phyloP scores from a whole-genome alignment of 1,140 invertebrate species.

The Pararge aegeria region DNA sequence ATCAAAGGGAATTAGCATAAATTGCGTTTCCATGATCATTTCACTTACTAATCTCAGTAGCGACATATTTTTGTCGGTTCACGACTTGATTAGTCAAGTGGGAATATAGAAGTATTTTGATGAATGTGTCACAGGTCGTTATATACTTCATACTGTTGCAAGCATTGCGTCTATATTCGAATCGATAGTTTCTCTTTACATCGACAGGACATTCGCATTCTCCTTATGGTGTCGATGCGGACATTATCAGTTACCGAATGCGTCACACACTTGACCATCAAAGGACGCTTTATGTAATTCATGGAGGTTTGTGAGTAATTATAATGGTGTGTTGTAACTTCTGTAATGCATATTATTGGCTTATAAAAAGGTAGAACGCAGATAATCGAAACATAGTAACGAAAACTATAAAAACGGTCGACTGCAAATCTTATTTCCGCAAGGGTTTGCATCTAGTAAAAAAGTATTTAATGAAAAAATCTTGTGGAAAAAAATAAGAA shows the following conservation, averaged over 20 bases:
- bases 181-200: slow-evolving; percentile 72
- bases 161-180: slow-evolving; percentile 62
- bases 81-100: slow-evolving; percentile 59
- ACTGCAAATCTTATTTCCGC: no score
- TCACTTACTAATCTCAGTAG: slow-evolving; percentile 65
- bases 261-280: slow-evolving; percentile 52
- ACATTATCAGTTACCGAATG: slow-evolving; percentile 59
- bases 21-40: not conserved
- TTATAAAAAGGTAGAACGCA: no score
- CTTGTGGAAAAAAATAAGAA: no score
- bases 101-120: slow-evolving; percentile 58
- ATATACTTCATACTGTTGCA: slow-evolving; percentile 77
- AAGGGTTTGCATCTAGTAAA: no score
- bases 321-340: slow-evolving; percentile 27
- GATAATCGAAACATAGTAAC: no score
- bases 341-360: no score
- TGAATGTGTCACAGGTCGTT: slow-evolving; percentile 58
- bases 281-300: slow-evolving; percentile 61
- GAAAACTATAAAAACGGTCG: no score
- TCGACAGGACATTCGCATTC: slow-evolving; percentile 65
- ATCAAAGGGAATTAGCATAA: not conserved
- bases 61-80: slow-evolving; percentile 50
- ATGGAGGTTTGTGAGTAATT: slow-evolving; percentile 43
- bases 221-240: slow-evolving; percentile 60
- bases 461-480: no score